Base-by-base conservation (phyloP, 2,888 invertebrate species). In the Sminthurinus aureus region DNA sequence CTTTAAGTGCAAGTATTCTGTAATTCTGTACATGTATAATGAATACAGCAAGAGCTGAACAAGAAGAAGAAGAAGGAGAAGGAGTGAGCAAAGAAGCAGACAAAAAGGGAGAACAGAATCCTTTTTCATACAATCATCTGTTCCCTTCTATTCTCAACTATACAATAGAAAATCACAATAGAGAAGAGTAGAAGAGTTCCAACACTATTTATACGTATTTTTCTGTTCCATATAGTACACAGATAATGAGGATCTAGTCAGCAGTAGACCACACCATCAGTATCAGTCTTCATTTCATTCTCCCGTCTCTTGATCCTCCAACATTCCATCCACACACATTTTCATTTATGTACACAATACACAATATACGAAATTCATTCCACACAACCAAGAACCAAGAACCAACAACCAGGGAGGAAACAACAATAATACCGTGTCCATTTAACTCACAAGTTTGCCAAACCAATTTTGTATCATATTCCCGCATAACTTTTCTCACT, bases 401-500 rank as follows among this genome's bases (percentile, higher is more conserved):
- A 38, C 38, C 38, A 38, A 38, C 38, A 38, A 38, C 38, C 38
- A 38, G 38, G 1, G 38, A 38, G 58, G 2, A 58, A 58, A 58
- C 58, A 58, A 58, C 58, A 58, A 38, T 38, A 38, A 38, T 38
- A 38, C 38, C 38, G 6, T 38, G 58, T 71, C 24, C 71, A 24
- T 58, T 58, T 58, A 38, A 38, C n/a, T 22, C 38, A 76, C 76
- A 76, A 76, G 51, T 76, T 76, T 76, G 52, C 76, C n/a, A 76
- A 76, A 76, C 76, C 58, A 76, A 76, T 76, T 76, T 52, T 58
- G 51, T 58, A 76, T 76, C 58, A 11, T 24, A 76, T 76, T 76
- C 76, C 58, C 1, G 71, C 22, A 52, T 26, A 76, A 76, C 76
- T 76, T 76, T 76, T 76, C 76, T 76, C 52, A 75, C 75, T 75